Evolutionary conservation across 2,797 vertebrate genomes (phyloP).

Genomic region (Amniataba percoides): DNA sequence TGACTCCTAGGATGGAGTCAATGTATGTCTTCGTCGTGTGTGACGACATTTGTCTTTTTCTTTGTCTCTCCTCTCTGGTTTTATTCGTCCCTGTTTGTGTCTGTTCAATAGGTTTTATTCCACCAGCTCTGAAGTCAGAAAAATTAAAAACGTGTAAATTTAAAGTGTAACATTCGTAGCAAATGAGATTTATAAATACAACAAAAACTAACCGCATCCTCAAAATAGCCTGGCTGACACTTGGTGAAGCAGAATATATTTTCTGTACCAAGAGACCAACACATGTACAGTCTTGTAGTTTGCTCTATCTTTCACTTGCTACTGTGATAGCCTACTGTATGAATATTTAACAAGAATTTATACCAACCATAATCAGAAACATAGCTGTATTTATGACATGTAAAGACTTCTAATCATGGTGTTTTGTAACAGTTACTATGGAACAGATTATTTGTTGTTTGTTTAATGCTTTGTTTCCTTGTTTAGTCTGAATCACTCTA

Average conservation of each 20-base stretch:
- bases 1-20: constrained; percentile 39
- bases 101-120: constrained; percentile 44
- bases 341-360: constrained; percentile 69
- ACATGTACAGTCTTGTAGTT: constrained; percentile 76
- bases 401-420: constrained; percentile 72
- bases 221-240: constrained; percentile 46
- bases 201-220: constrained; percentile 37
- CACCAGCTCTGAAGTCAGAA: constrained; percentile 72
- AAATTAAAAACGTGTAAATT: constrained; percentile 52
- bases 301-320: constrained; percentile 70
- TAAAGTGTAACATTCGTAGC: constrained; percentile 43
- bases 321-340: constrained; percentile 70
- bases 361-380: constrained; percentile 65
- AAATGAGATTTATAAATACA: constrained; percentile 49
- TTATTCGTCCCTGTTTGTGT: constrained; percentile 21
- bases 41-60: constrained; percentile 16
- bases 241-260: constrained; percentile 56
- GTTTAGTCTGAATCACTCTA: constrained; percentile 68
- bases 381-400: constrained; percentile 73
- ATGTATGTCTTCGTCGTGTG: constrained; percentile 11
- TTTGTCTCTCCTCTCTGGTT: constrained; percentile 32
- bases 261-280: constrained; percentile 64
- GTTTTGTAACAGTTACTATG: constrained; percentile 74
- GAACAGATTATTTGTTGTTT: constrained; percentile 69
- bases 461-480: constrained; percentile 68